Percentiles rank a stretch among this genome's conserved stretches.
Conservation (phyloP, 2,888 invertebrate species). For the Dryocosmus kuriphilus region DNA sequence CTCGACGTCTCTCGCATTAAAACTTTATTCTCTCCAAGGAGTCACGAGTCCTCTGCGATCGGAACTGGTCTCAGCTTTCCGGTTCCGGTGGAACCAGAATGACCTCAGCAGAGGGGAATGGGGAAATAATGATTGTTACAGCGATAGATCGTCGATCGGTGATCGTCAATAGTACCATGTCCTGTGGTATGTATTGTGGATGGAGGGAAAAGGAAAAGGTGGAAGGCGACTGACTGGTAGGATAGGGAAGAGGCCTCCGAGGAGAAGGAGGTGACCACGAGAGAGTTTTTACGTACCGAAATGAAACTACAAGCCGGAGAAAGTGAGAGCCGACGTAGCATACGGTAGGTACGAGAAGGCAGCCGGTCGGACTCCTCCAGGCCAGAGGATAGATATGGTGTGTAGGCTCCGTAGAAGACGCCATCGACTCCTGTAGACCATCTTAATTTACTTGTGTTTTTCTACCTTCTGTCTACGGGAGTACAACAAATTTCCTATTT, state of each 20-base stretch:
- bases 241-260: constrained; percentile 50
- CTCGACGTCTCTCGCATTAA: constrained; percentile 8
- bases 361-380: constrained; percentile 65
- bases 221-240: constrained; percentile 39
- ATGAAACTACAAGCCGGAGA: constrained; percentile 76
- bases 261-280: constrained; percentile 58
- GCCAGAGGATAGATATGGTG: constrained; percentile 67
- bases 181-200: neutral
- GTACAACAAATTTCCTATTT: neutral
- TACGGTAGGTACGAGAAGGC: constrained; percentile 65
- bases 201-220: constrained; percentile 35
- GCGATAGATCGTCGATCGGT: neutral
- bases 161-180: neutral
- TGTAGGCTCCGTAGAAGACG: constrained; percentile 57
- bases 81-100: constrained; percentile 20
- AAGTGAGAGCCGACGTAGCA: constrained; percentile 74
- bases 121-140: constrained; percentile 21
- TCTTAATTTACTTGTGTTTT: constrained; percentile 22
- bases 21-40: neutral
- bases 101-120: neutral
- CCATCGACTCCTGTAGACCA: constrained; percentile 62
- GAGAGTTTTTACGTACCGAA: constrained; percentile 75
- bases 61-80: neutral
- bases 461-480: constrained; percentile 16
- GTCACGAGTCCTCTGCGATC: neutral